Percentiles rank a stretch among this genome's conserved stretches.
Evolutionary conservation across 2,888 invertebrate genomes (phyloP).

Genomic region (Anticlea derivata): DNA sequence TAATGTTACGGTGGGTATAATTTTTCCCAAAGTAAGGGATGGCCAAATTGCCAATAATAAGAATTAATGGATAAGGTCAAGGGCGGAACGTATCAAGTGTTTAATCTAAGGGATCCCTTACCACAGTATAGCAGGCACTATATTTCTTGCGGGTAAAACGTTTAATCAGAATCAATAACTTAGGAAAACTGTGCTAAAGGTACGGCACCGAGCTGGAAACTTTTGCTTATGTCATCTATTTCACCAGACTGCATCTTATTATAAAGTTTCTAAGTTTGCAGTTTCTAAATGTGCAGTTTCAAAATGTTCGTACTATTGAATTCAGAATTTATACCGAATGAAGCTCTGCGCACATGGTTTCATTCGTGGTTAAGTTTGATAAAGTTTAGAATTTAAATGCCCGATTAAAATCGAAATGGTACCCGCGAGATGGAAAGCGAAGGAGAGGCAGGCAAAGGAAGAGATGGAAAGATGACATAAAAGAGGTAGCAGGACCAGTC

Average conservation of each 20-base stretch:
- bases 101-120: conserved; percentile 22
- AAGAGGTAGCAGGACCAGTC: too few relatives aligned
- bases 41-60: conserved; percentile 29
- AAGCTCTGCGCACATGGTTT: neutral
- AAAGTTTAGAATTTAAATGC: too few relatives aligned
- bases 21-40: conserved; percentile 25
- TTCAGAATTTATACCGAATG: conserved; percentile 1
- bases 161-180: neutral
- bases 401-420: too few relatives aligned
- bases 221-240: conserved; percentile 14
- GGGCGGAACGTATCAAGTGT: conserved; percentile 18
- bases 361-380: neutral
- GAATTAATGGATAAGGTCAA: conserved; percentile 27
- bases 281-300: neutral
- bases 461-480: too few relatives aligned
- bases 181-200: neutral
- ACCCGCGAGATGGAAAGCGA: too few relatives aligned
- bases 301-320: conserved; percentile 11
- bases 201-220: neutral
- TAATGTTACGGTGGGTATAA: conserved; percentile 12
- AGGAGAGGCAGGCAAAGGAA: too few relatives aligned
- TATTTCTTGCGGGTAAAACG: too few relatives aligned
- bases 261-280: conserved; percentile 2
- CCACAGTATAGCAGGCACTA: neutral
- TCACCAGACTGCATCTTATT: conserved; percentile 9